Conservation (phyloP, 2,888 invertebrate genomes). For the Timema cristinae region DNA sequence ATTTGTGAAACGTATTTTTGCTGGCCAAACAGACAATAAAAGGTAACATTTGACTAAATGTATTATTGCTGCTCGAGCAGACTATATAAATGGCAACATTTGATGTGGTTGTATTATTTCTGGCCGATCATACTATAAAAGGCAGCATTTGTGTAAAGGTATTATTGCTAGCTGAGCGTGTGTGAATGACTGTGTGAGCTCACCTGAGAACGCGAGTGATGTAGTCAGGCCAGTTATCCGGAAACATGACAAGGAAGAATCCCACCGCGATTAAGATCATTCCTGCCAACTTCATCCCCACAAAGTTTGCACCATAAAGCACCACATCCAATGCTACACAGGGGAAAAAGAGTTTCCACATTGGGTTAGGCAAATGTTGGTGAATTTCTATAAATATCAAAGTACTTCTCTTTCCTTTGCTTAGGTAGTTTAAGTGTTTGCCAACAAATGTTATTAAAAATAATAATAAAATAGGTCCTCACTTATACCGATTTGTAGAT, state of each 20-base stretch:
- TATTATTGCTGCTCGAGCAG: too few relatives aligned
- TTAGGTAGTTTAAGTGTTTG: background rate
- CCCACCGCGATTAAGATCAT: constrained; percentile 86
- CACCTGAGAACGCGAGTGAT: constrained; percentile 85
- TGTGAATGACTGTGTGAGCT: constrained; percentile 37
- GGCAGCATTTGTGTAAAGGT: too few relatives aligned
- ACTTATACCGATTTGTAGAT: too few relatives aligned
- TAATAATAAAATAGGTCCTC: background rate
- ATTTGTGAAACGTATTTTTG: too few relatives aligned
- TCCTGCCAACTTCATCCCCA: constrained; percentile 94
- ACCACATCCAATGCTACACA: constrained; percentile 76
- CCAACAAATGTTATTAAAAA: background rate
- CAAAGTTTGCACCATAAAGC: constrained; percentile 79
- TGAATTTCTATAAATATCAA: constrained; percentile 33
- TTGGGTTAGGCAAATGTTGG: too few relatives aligned
- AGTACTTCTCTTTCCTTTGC: constrained; percentile 20
- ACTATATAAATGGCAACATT: too few relatives aligned
- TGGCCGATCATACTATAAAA: too few relatives aligned
- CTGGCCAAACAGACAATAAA: too few relatives aligned
- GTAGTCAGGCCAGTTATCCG: constrained; percentile 95
- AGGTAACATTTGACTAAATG: too few relatives aligned
- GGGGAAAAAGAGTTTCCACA: too few relatives aligned
- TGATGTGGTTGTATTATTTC: too few relatives aligned
- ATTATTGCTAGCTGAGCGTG: background rate
- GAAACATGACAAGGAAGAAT: constrained; percentile 90